Evolutionary conservation across 2,797 vertebrate genomes (phyloP), one percentile per base, ranked within the genome.

Genomic region (Sebastes trivittatus): DNA sequence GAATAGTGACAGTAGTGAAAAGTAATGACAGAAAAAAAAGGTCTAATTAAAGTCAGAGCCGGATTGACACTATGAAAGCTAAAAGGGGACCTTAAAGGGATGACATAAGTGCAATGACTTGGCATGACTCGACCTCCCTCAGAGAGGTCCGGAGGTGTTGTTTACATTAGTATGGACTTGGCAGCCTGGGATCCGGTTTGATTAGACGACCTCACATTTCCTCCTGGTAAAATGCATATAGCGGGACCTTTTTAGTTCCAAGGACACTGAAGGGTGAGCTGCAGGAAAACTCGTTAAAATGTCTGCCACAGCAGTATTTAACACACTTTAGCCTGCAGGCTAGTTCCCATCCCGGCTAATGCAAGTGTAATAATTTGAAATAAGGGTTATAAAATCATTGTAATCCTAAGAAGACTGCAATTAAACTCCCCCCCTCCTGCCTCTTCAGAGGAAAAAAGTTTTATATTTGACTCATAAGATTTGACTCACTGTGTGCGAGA

Each of bases 111-210:
- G 71, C 80, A 88, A 83, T 82, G 75, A 90, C 80, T 91, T 89
- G 88, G 92, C 83, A 84, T 74, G 49, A 72, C 58, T 70, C 30
- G 11, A 55, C 75, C 52, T 86, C 80, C 73, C 75, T 58, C 63
- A 4, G 65, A 88, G 67, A 63, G 83, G 61, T 82, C 80, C 64
- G 49, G 89, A 94, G 90, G 89, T 94, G 94, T 91, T 94, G 92
- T 93, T 95, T 92, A 93, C 87, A 90, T 91, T 89, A 78, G 80
- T 79, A 81, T 91, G 86, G 81, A 83, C 85, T 91, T 93, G 89
- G 90, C 92, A 91, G 81, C 82, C 66, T 27, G 18, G 46, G 72
- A 89, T 90, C 82, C 69, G 77, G 88, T 80, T 81, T 85, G 83
- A 82, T 88, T 64, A 25, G 30, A 80, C 70, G 78, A 85, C 80